Evolutionary conservation across 1,140 invertebrate genomes (phyloP), one percentile per base, ranked within the genome.

Genomic region (Pseudoatta argentina): DNA sequence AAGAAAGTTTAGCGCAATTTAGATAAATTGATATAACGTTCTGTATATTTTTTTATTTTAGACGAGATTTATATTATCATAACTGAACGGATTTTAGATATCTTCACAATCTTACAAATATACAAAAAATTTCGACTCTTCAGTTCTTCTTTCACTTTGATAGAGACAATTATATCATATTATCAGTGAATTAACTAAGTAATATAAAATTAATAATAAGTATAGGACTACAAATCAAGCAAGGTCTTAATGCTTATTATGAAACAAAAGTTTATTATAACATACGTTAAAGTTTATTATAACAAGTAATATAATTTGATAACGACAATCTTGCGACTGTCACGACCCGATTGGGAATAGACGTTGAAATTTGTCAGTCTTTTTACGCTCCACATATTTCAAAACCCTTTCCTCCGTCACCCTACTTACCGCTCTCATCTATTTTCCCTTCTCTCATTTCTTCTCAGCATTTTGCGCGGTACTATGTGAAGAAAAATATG

Each of bases 331-430:
- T 24, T 53, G 30, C 48, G 18, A 16, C 55, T 73, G 69, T 90
- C 83, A 77, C 59, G 71, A 64, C 39, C 63, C 66, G 51, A 75
- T 87, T 73, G 81, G 57, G 55, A 76, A 57, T 27, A 85, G n/a
- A 57, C 69, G 14, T 51, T 87, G 73, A 89, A 89, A 88, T 89
- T 89, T 77, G 86, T 83, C 86, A 59, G 89, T 51, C 78, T 69
- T 71, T 88, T 91, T 91, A 85, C 90, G 87, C 78, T 86, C 73
- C 75, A 87, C 86, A 91, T 91, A 85, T 87, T 89, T 85, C 81
- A 87, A 91, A 85, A 72, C 51, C 79, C 81, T 81, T 63, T 69
- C 51, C 73, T 39, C 66, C 85, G 72, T 90, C 89, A 91, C 73
- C 78, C 48, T 44, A 30, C 44, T 76, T 55, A 61, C 64, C 30